Evolutionary conservation across 2,797 vertebrate species (phyloP), one percentile per base, ranked within the genome.

Genomic region (Microhierax caerulescens): DNA sequence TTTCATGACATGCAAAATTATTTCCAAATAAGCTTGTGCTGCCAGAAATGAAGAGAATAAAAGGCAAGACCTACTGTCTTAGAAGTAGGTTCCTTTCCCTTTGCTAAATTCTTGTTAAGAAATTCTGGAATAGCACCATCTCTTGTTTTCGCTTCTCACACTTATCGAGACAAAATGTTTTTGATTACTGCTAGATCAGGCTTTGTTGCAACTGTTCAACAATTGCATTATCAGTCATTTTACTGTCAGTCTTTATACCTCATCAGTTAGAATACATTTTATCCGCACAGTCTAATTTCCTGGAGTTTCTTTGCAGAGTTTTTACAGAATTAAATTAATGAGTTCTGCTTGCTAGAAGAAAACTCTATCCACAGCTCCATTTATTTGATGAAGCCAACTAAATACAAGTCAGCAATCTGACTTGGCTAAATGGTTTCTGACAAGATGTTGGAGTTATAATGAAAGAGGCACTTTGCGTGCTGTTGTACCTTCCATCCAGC

Each of bases 81-180:
- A 63, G 19, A 72, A 80, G 2, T 9, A 61, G 18, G 22, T 48
- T 85, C 43, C 27, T 73, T 84, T 47, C 22, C 43, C 63, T 79
- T 60, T 67, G 39, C n/a, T 81, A 41, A 59, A 60, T 48, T 76
- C 63, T 93, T 69, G 37, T 32, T 75, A 84, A 48, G 80, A 79
- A 84, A 88, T 36, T 45, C 61, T 81, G 48, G 39, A 69, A 61
- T 23, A 63, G 53, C 5, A 75, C 10, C 24, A 41, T 82, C 81
- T 59, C 85, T 85, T 88, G 39, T 0, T 82, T 88, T 77, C 7
- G 3, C 37, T 69, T 56, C 67, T 78, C 76, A n/a, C 0, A 2
- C 76, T 95, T 89, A 86, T 77, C 73, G 83, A 84, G 93, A 95
- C 85, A 93, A 93, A 95, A 92, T 90, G 74, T n/a, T 91, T 88